These are phyloP conservation scores for Toxonevra muliebris DNA, from an alignment of 2,888 invertebrate genomes.

Conservation along the genomic window DNA sequence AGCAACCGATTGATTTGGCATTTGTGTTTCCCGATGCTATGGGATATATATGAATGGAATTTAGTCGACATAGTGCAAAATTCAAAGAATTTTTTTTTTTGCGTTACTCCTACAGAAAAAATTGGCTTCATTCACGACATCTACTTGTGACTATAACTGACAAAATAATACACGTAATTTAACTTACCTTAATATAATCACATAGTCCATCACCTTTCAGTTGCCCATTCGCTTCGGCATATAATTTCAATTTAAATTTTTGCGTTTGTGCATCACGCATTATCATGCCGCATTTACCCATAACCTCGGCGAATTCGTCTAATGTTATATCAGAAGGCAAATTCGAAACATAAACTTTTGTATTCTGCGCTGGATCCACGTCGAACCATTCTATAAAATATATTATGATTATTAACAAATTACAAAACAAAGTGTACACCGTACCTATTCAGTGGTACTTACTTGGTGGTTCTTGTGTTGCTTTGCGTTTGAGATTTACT, in stretches of 20 bases:
- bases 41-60: no score
- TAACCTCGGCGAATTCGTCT: conserved; percentile 88
- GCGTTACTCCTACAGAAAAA: no score
- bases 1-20: no score
- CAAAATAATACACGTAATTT: neutral
- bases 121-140: no score
- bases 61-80: no score
- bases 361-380: conserved; percentile 84
- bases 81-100: no score
- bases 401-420: neutral
- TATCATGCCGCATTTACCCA: conserved; percentile 96
- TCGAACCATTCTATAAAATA: conserved; percentile 86
- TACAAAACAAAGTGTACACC: neutral
- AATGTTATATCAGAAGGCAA: conserved; percentile 88
- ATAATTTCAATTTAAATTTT: conserved; percentile 91
- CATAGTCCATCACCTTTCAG: conserved; percentile 97
- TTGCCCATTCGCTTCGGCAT: conserved; percentile 81
- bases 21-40: no score
- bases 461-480: conserved; percentile 67
- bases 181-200: conserved; percentile 88
- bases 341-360: conserved; percentile 95
- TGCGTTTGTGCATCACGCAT: conserved; percentile 84
- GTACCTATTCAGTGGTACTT: conserved; percentile 43
- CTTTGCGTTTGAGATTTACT: conserved; percentile 64
- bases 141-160: no score